Conservation (phyloP, 2,888 invertebrate species). For the Pegoplata infirma region DNA sequence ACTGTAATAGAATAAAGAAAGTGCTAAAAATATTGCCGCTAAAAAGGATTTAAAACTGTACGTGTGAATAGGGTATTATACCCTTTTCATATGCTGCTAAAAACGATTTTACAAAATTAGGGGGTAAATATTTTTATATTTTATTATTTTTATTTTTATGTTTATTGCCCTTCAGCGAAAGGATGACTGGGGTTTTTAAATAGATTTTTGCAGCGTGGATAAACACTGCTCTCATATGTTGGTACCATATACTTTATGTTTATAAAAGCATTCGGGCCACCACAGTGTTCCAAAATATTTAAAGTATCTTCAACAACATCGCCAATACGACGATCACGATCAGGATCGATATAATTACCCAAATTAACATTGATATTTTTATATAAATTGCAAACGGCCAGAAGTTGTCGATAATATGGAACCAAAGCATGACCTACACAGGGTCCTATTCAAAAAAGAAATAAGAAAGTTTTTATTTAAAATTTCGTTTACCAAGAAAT, state of each 20-base stretch:
- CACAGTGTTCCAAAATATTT: constrained; percentile 92
- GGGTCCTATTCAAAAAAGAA: constrained; percentile 69
- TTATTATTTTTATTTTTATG: no score
- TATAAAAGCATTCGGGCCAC: constrained; percentile 97
- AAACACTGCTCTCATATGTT: constrained; percentile 93
- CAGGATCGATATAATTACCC: constrained; percentile 93
- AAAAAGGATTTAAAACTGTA: no score
- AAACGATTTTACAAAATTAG: no score
- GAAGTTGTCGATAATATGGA: constrained; percentile 95
- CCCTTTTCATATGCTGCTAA: no score
- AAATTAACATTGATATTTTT: constrained; percentile 84
- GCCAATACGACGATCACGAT: constrained; percentile 90
- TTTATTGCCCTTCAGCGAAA: no score
- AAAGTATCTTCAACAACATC: constrained; percentile 95
- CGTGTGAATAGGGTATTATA: no score
- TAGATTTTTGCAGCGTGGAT: constrained; percentile 67
- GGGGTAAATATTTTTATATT: no score
- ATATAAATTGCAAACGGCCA: constrained; percentile 93
- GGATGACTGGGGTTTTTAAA: no score
- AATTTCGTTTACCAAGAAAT: no score
- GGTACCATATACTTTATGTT: constrained; percentile 99
- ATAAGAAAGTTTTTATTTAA: not conserved
- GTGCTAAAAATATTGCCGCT: no score
- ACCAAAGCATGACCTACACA: constrained; percentile 94
- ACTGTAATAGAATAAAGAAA: no score